Evolutionary conservation across 53 echinoderm and acorn worm genomes (phyloP), one percentile per base, ranked within the genome.

Genomic region (Pentamera pediparva): DNA sequence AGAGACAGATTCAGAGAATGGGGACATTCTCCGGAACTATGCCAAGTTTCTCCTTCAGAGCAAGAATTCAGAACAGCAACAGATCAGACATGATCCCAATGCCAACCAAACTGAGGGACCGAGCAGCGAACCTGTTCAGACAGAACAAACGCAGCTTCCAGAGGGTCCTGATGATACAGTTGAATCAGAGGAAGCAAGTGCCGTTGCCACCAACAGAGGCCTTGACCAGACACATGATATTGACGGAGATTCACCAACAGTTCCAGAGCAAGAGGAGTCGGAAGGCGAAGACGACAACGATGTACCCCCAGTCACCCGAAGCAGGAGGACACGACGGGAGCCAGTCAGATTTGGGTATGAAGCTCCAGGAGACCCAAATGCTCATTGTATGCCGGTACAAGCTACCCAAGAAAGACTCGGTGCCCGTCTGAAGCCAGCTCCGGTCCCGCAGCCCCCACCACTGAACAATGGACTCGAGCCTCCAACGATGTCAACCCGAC

Each of bases 21-120:
- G 36, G 12, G 35, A 61, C 36, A 61, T 61, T 10, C 3, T 61
- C 35, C 61, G 12, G 61, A 61, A 61, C 27, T 61, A 61, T 33
- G 61, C 61, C 34, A 31, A 37, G 15, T 61, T 32, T 61, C 35
- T 61, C 4, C 4, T 27, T 4, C 13, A 31, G 27, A 15, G 26
- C 5, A 29, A 58, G 30, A 31, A 15, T 58, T 26, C 22, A 26
- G 59, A 19, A 4, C 20, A 58, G 59, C 51, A 51, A n/a, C 51
- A 51, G 51, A 24, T 8, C 51, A 4, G 19, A 51, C n/a, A 24
- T 51, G 3, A 51, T 20, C 51, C 12, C 5, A n/a, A n/a, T 4
- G 24, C 51, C n/a, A n/a, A n/a, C n/a, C n/a, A 7, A 52, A 4
- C 53, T 52, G 6, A 4, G 17, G 17, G 5, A 52, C 5, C 5